These are phyloP conservation scores for Ennomos erosarius DNA, from an alignment of 2,888 invertebrate genomes.

Conservation along the genomic window DNA sequence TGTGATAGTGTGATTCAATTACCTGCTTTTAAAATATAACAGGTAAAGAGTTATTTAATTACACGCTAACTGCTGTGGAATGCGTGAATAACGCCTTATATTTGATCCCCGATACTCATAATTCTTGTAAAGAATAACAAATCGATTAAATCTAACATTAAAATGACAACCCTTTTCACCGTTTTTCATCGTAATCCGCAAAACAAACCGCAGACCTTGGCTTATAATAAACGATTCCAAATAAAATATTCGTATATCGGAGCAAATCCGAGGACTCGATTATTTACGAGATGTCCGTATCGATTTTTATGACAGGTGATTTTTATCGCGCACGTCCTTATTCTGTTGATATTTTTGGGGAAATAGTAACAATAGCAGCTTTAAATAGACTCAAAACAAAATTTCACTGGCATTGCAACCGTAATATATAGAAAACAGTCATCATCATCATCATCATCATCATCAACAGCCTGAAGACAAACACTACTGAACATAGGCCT, in stretches of 20 bases:
- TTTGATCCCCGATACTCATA: slow-evolving; percentile 23
- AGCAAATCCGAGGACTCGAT: slow-evolving; percentile 53
- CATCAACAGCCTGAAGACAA: too few relatives aligned
- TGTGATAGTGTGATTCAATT: too few relatives aligned
- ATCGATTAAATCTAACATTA: slow-evolving; percentile 50
- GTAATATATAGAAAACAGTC: too few relatives aligned
- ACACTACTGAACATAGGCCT: too few relatives aligned
- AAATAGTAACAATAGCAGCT: too few relatives aligned
- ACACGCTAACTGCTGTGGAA: background rate
- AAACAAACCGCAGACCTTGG: slow-evolving; percentile 71
- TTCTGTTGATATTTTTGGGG: slow-evolving; percentile 6
- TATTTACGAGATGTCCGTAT: slow-evolving; percentile 64
- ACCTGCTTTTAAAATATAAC: too few relatives aligned
- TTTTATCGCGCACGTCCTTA: slow-evolving; percentile 32
- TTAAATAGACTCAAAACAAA: too few relatives aligned
- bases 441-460: too few relatives aligned
- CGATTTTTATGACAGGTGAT: slow-evolving; percentile 57
- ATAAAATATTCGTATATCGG: slow-evolving; percentile 47
- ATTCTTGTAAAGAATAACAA: slow-evolving; percentile 38
- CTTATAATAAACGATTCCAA: slow-evolving; percentile 48
- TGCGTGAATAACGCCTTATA: background rate
- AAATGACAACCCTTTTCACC: slow-evolving; percentile 66
- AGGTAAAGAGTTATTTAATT: too few relatives aligned
- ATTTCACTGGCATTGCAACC: too few relatives aligned
- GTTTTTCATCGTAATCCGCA: slow-evolving; percentile 50